Base-by-base conservation (phyloP, 2,113 vertebrate species). In the Oreotrochilus melanogaster region DNA sequence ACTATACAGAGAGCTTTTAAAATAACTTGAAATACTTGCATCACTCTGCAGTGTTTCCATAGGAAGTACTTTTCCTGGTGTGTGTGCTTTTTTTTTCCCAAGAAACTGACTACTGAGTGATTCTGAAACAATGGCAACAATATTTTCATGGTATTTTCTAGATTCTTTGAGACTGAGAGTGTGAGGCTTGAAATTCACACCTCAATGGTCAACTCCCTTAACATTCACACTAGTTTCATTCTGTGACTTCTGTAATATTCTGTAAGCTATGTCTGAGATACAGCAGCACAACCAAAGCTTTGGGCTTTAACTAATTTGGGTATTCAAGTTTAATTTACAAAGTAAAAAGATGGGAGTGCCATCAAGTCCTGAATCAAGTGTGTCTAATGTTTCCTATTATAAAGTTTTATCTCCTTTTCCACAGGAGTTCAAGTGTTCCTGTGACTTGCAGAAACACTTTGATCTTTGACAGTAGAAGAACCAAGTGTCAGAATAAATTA, bases 1-100 rank as follows among this genome's bases (percentile, higher is more conserved):
- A 87, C 87, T 90, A 61, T 89, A 60, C 22, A 51, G 37, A 86
- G 47, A 39, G 24, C 70, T 91, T 95, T 93, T 65, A 72, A 91
- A 88, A 62, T 60, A 81, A 66, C 17, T 6, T 57, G 23, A 65
- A 86, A 84, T 72, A 67, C 23, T 66, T 21, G 7, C 17, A 81
- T 50, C 7, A 18, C 15, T 65, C 42, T 57, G 60, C 21, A 48
- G 10, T 42, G 33, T 60, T 93, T 92, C 61, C 65, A 14, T 35
- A 58, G 25, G 37, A 88, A 82, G 61, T 22, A 69, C 1, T 17
- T 33, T 61, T 53, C 15, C 31, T 37, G 47, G 11, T 37, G 6
- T 18, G 24, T 18, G 12, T 66, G 6, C 17, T 48, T 61, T 15
- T 48, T 51, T 48, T 70, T 76, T 72, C n/a, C 37, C 50, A 35